These are phyloP conservation scores for Crotophaga sulcirostris DNA, from an alignment of 2,113 vertebrate species.

Conservation along the genomic window DNA sequence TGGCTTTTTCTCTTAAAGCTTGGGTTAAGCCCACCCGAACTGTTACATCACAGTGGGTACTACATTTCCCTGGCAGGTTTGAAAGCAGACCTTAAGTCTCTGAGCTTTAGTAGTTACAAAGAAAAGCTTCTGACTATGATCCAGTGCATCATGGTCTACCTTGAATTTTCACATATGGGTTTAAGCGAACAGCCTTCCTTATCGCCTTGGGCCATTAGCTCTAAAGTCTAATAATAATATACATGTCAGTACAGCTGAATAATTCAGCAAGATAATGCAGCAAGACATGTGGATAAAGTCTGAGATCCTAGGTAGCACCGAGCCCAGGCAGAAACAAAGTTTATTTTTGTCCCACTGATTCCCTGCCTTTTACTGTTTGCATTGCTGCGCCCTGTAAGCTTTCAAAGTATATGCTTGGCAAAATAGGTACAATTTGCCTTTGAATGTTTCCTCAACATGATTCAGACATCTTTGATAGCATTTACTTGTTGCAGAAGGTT, in stretches of 20 bases:
- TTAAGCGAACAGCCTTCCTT: conserved; percentile 30
- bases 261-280: conserved; percentile 28
- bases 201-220: conserved; percentile 30
- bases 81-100: not conserved
- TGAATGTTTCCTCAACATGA: not conserved
- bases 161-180: not conserved
- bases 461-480: not conserved
- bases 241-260: conserved; percentile 35
- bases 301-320: not conserved
- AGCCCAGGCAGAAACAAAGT: not conserved
- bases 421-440: not conserved
- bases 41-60: not conserved
- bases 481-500: conserved; percentile 13
- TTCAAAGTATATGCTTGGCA: not conserved
- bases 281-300: not conserved
- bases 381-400: not conserved
- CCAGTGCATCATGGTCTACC: not conserved
- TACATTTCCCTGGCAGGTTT: not conserved
- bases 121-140: not conserved
- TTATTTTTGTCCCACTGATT: not conserved
- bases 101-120: not conserved
- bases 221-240: conserved; percentile 25
- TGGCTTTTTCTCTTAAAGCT: not conserved
- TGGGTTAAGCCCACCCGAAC: not conserved
- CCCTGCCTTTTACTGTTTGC: not conserved